Conservation (phyloP, 1,140 invertebrate species). For the Lasaia peninsularis region DNA sequence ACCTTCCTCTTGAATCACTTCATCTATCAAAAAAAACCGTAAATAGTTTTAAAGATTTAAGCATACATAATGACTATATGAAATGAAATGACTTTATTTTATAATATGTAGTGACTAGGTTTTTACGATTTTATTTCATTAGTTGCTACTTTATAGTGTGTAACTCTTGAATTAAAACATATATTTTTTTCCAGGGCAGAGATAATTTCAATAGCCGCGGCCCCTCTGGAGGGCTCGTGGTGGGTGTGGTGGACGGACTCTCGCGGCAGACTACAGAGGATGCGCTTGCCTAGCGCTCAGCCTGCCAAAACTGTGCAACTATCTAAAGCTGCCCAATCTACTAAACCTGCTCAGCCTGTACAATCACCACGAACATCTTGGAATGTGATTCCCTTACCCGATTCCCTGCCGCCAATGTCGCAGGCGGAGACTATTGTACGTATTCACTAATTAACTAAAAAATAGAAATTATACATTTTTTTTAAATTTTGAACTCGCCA, state of each 20-base stretch:
- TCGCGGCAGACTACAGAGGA: conserved; percentile 30
- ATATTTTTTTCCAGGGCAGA: conserved; percentile 27
- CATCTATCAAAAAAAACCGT: too few species aligned
- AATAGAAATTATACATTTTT: too few species aligned
- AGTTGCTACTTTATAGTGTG: too few species aligned
- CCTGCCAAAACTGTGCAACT: conserved; percentile 5
- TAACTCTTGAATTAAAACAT: neutral
- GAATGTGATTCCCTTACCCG: conserved; percentile 5
- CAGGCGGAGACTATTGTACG: conserved; percentile 17
- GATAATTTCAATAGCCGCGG: conserved; percentile 34
- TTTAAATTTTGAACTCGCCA: too few species aligned
- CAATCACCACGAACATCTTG: neutral
- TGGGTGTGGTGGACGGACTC: conserved; percentile 51
- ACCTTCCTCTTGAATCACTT: too few species aligned
- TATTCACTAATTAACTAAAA: neutral
- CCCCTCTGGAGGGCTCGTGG: conserved; percentile 37
- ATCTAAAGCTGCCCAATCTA: neutral
- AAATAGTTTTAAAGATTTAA: too few species aligned
- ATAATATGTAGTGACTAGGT: too few species aligned
- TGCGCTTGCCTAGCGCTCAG: conserved; percentile 24
- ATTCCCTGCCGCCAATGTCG: conserved; percentile 9
- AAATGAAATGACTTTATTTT: too few species aligned
- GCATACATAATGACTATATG: too few species aligned
- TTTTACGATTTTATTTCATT: too few species aligned
- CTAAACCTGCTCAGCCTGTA: conserved; percentile 6